A percentile compares a stretch with the other conserved stretches of the same genome.
Conservation (phyloP, 2,888 invertebrate species). For the Chrysodeixis includens region DNA sequence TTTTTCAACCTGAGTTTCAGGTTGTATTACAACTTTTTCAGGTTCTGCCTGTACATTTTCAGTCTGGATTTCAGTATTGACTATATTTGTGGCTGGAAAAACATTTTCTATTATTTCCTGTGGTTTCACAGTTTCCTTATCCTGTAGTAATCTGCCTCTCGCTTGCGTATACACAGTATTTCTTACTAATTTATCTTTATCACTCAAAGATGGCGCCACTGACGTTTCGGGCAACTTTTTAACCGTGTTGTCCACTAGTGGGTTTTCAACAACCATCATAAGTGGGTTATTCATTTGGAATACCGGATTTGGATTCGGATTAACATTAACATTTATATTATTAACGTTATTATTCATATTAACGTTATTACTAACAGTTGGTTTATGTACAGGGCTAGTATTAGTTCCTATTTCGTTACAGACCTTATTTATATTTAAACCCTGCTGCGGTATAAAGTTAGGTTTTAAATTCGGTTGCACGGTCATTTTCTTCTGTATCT, state of each 20-base stretch:
- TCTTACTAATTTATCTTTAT: constrained; percentile 77
- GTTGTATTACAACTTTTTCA: constrained; percentile 12
- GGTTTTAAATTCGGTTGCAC: constrained; percentile 51
- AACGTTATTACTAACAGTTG: constrained; percentile 10
- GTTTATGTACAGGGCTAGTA: constrained; percentile 64
- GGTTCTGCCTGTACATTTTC: background rate
- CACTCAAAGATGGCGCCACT: constrained; percentile 43
- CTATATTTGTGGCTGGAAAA: constrained; percentile 28
- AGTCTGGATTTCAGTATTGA: constrained; percentile 26
- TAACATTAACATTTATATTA: constrained; percentile 38
- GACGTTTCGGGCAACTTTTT: constrained; percentile 30
- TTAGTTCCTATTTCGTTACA: constrained; percentile 64
- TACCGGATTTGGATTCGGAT: constrained; percentile 29
- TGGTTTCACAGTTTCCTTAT: constrained; percentile 58
- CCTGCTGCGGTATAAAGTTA: constrained; percentile 39
- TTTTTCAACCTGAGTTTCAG: constrained; percentile 28
- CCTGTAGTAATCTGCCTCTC: constrained; percentile 75
- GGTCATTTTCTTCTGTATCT: constrained; percentile 67
- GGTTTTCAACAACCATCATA: constrained; percentile 33
- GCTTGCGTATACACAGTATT: constrained; percentile 84
- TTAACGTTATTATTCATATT: background rate
- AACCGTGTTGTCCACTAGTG: constrained; percentile 24
- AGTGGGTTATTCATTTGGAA: constrained; percentile 45
- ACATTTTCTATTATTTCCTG: constrained; percentile 35
- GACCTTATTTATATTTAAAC: constrained; percentile 59